Evolutionary conservation across 2,888 invertebrate genomes (phyloP).

Genomic region (Dione juno): DNA sequence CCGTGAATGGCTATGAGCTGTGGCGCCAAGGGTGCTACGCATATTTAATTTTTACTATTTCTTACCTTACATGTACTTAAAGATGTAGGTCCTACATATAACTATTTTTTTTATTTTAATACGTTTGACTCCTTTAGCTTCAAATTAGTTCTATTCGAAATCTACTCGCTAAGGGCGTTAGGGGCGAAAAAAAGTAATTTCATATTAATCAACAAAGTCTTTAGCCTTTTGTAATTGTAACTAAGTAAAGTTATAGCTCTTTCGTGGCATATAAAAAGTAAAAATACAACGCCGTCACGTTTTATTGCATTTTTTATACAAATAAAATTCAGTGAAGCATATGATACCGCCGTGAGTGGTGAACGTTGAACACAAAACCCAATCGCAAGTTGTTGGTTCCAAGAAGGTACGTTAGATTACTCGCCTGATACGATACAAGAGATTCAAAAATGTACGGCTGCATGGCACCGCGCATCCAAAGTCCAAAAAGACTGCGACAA

Average conservation of each 20-base stretch:
- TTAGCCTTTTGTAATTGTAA: constrained; percentile 3
- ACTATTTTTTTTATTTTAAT: neutral
- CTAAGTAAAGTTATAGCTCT: neutral
- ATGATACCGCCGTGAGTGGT: constrained; percentile 38
- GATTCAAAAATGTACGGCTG: constrained; percentile 39
- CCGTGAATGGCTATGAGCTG: constrained; percentile 67
- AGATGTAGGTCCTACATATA: neutral
- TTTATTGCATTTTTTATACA: constrained; percentile 30
- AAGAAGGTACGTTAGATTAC: constrained; percentile 53
- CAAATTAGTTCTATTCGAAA: neutral
- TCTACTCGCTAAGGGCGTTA: neutral
- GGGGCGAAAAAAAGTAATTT: neutral
- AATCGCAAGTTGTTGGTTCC: constrained; percentile 48
- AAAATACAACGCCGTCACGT: constrained; percentile 18
- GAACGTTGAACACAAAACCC: constrained; percentile 47
- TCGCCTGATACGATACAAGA: constrained; percentile 50
- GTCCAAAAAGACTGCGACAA: constrained; percentile 33
- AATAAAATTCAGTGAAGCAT: constrained; percentile 44
- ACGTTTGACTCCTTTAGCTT: neutral
- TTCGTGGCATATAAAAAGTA: neutral
- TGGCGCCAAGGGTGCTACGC: constrained; percentile 68
- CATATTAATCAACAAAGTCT: neutral
- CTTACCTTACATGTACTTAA: constrained; percentile 48
- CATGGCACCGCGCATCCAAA: constrained; percentile 28
- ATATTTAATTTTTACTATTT: constrained; percentile 60